Evolutionary conservation across 2,888 invertebrate species (phyloP).

Genomic region (Euspilapteryx auroguttella): DNA sequence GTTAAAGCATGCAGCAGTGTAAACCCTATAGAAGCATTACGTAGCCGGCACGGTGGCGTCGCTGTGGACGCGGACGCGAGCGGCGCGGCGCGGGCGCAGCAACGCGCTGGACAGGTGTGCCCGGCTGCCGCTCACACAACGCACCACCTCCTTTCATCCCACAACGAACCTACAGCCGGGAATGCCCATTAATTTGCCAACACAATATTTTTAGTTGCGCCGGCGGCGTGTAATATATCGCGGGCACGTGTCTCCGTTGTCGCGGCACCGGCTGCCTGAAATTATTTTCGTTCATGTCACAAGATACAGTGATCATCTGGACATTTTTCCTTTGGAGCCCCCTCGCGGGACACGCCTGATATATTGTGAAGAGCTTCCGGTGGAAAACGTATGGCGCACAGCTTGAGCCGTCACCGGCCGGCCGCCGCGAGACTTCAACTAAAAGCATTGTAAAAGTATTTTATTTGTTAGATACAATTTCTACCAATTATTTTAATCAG

Average conservation of each 20-base stretch:
- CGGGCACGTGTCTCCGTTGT: slow-evolving; percentile 59
- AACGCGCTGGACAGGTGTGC: slow-evolving; percentile 46
- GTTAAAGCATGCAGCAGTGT: too few species aligned
- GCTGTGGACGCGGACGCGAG: slow-evolving; percentile 2
- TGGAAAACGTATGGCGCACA: slow-evolving; percentile 21
- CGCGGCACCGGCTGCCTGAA: slow-evolving; percentile 56
- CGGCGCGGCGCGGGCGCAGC: slow-evolving; percentile 18
- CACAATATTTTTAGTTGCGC: slow-evolving; percentile 62
- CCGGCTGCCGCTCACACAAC: slow-evolving; percentile 58
- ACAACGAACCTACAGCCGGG: slow-evolving; percentile 54
- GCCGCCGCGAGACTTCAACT: neutral
- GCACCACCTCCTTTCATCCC: slow-evolving; percentile 61
- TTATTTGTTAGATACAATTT: too few species aligned
- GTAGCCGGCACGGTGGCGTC: too few species aligned
- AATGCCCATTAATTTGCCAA: slow-evolving; percentile 64
- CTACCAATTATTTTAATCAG: too few species aligned
- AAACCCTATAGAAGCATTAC: too few species aligned
- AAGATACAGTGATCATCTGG: slow-evolving; percentile 59
- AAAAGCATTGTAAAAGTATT: too few species aligned
- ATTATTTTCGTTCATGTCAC: slow-evolving; percentile 62
- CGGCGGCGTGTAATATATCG: slow-evolving; percentile 61
- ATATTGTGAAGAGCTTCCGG: slow-evolving; percentile 32
- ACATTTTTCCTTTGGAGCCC: slow-evolving; percentile 55
- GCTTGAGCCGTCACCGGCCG: slow-evolving; percentile 6
- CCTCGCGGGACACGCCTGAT: slow-evolving; percentile 32